phyloP scores from a whole-genome alignment of 2,888 invertebrate species.

The Zaprionus lineosus region DNA sequence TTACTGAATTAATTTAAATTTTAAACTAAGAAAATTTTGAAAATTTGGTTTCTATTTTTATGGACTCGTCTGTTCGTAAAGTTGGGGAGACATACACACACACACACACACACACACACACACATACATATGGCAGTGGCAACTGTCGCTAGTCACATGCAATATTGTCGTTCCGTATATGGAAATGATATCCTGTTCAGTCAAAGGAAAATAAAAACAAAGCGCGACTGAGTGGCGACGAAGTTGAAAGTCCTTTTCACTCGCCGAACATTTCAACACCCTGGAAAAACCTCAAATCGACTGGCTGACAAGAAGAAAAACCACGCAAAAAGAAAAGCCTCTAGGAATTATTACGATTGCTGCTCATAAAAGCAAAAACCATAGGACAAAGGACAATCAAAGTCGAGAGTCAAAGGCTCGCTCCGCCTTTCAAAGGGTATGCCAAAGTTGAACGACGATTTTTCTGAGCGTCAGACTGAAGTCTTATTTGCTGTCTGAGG shows the following conservation, averaged over 20 bases:
- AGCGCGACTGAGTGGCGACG: slow-evolving; percentile 74
- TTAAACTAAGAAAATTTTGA: no score
- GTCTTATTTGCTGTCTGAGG: slow-evolving; percentile 4
- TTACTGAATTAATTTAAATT: not conserved
- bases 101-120: no score
- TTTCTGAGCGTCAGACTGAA: not conserved
- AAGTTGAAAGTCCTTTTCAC: no score
- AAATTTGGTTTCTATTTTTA: slow-evolving; percentile 23
- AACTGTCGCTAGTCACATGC: slow-evolving; percentile 48
- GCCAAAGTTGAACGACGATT: not conserved
- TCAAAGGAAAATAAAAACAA: slow-evolving; percentile 30
- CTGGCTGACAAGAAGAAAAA: no score
- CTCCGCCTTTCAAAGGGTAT: slow-evolving; percentile 28
- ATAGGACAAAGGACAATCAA: no score
- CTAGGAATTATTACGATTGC: no score
- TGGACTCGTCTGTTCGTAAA: slow-evolving; percentile 29
- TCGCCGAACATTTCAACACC: no score
- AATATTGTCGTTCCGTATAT: slow-evolving; percentile 58
- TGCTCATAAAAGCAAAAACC: no score
- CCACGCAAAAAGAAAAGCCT: no score
- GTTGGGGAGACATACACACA: slow-evolving; percentile 3
- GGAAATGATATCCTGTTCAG: slow-evolving; percentile 76
- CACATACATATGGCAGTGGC: slow-evolving; percentile 53
- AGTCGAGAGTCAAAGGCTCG: no score
- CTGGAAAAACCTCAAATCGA: no score